Percentiles rank a stretch among this genome's conserved stretches.
Evolutionary conservation across 1,140 invertebrate genomes (phyloP).

Genomic region (Hypothenemus hampei): DNA sequence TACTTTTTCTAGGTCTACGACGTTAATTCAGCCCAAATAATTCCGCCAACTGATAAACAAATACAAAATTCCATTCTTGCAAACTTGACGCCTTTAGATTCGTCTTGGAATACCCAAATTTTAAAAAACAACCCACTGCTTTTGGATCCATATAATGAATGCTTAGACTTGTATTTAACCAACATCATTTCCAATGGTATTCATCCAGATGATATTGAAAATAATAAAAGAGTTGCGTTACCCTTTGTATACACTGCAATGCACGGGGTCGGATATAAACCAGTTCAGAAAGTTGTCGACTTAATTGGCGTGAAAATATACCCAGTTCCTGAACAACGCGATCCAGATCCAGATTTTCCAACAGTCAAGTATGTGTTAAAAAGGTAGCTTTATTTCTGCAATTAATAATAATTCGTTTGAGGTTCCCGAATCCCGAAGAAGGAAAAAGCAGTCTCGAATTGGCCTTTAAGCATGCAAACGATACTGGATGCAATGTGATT

Average conservation of each 20-base stretch:
- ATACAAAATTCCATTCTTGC: constrained; percentile 78
- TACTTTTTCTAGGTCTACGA: constrained; percentile 69
- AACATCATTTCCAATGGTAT: constrained; percentile 51
- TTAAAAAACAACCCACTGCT: constrained; percentile 47
- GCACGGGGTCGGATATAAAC: constrained; percentile 93
- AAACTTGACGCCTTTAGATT: constrained; percentile 65
- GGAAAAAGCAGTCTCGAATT: constrained; percentile 82
- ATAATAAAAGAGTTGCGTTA: constrained; percentile 59
- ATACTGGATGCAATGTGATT: constrained; percentile 66
- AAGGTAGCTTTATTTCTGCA: neutral
- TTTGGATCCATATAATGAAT: constrained; percentile 54
- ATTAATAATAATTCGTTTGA: constrained; percentile 27
- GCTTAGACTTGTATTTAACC: constrained; percentile 64
- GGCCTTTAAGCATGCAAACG: constrained; percentile 78
- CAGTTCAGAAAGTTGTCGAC: constrained; percentile 71
- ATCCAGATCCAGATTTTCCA: constrained; percentile 94
- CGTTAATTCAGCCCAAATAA: constrained; percentile 93
- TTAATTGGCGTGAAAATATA: constrained; percentile 71
- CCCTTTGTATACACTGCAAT: constrained; percentile 91
- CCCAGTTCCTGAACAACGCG: constrained; percentile 76
- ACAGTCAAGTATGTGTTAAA: constrained; percentile 65
- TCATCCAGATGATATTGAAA: constrained; percentile 48
- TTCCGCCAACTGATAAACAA: constrained; percentile 82
- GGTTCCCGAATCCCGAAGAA: constrained; percentile 98
- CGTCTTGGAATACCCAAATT: constrained; percentile 60